Base-by-base conservation (phyloP, 2,113 vertebrate species). In the Phycodurus eques region DNA sequence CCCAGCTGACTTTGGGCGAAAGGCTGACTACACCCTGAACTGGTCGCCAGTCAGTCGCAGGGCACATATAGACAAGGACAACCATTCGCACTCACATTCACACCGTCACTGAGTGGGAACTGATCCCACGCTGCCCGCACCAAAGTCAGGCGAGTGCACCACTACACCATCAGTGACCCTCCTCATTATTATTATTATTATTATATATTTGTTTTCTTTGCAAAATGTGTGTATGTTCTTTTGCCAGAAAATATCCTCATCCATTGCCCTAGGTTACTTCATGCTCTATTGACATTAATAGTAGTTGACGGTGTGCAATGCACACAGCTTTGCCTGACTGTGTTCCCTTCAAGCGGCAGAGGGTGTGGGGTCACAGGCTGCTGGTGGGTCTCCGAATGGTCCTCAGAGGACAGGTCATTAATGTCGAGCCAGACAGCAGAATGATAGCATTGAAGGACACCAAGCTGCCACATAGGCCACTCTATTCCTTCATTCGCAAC, bases 351-450 rank as follows among this genome's bases (percentile, higher is more conserved):
- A 11, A 57, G 81, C 76, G 39, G 63, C 8, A 57, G 67, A 65
- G 70, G 76, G 71, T 80, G 89, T 71, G 82, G 87, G 87, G 88
- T 84, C 82, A 78, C 68, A 19, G 71, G 49, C 80, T 79, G 78
- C 74, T 67, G 76, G 63, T 69, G 67, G 82, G 76, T 77, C 85
- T 85, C 74, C 83, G 71, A 86, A 84, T 72, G 73, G 80, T 79
- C 80, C 76, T 80, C 72, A 47, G 82, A 85, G 86, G 86, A 85
- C 69, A 71, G 65, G 73, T 75, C 81, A 85, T 87, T 89, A 89
- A 87, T 86, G 79, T 59, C 64, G 61, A 82, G 77, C 78, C 76
- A 81, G 83, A 83, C 82, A 80, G 74, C 75, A 81, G 81, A 77
- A 76, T 80, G 86, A 89, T 84, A 80, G 53, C 64, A 67, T 70